These are phyloP conservation scores for Hyphantria cunea DNA, from an alignment of 1,140 invertebrate species.

Conservation along the genomic window DNA sequence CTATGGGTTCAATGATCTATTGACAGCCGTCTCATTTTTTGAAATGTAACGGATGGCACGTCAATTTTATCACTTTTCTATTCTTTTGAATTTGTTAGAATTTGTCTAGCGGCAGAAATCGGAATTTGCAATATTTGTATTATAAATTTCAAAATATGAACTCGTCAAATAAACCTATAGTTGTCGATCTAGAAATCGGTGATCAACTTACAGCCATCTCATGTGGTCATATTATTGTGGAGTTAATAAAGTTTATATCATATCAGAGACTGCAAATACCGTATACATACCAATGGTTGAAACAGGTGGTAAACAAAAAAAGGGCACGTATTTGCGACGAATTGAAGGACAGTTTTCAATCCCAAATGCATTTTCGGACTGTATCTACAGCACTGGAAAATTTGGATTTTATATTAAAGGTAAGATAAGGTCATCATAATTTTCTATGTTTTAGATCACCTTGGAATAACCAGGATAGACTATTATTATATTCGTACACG, in stretches of 20 bases:
- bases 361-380: slow-evolving; percentile 69
- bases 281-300: slow-evolving; percentile 75
- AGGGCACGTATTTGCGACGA: slow-evolving; percentile 44
- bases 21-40: no score
- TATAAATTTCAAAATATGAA: slow-evolving; percentile 3
- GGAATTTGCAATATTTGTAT: no score
- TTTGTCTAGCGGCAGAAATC: no score
- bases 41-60: no score
- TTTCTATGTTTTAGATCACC: background rate
- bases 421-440: slow-evolving; percentile 30
- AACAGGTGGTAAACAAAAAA: slow-evolving; percentile 71
- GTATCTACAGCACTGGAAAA: slow-evolving; percentile 69
- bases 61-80: no score
- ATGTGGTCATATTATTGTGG: slow-evolving; percentile 72
- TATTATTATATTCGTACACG: no score
- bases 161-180: slow-evolving; percentile 36
- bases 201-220: slow-evolving; percentile 72
- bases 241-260: slow-evolving; percentile 75
- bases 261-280: slow-evolving; percentile 80
- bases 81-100: no score
- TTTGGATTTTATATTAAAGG: slow-evolving; percentile 75
- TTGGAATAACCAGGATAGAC: no score
- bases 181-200: slow-evolving; percentile 62
- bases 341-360: slow-evolving; percentile 63
- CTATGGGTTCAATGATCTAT: no score